Evolutionary conservation across 2,888 invertebrate species (phyloP), one percentile per base, ranked within the genome.

Genomic region (Smittia aterrima): DNA sequence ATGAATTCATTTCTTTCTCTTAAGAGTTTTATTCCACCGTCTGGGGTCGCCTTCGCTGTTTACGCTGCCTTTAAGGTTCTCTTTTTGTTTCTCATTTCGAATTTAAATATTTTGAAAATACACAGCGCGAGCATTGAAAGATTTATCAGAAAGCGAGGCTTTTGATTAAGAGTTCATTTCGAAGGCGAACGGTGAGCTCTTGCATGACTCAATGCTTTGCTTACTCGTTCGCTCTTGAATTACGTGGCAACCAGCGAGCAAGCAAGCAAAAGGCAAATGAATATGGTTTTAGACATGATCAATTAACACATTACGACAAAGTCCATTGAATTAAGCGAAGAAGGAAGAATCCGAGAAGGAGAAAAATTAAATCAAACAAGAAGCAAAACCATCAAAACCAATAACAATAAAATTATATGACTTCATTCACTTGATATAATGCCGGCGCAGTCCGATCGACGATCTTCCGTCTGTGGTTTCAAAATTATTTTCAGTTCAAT

Each of bases 341-440:
- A 58, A 58, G 24, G 24, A 58, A 58, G 58, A 47, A 18, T 4
- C 2, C 18, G 53, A 16, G 53, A 47, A 16, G 53, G 18, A 16
- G 18, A 4, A 18, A 58, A 58, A 58, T 22, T 22, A 58, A 58
- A 58, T 58, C 24, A 58, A 58, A 68, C 68, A 71, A 71, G 58
- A 71, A 58, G 71, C 58, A 71, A 71, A 71, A 71, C 71, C 71
- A 71, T 68, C 68, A 68, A 38, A 68, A 68, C 71, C 71, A 71
- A 71, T 71, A 71, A 71, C 71, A 54, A 71, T 71, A 71, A 71
- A 71, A 71, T 71, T 71, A 71, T 71, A 71, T 71, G 71, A 71
- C 71, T 71, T 71, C 71, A 71, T 71, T 71, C 25, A 40, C 27
- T 58, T 58, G 71, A 71, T 71, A 27, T 58, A 58, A 18, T 20